Evolutionary conservation across 2,113 vertebrate species (phyloP).

Genomic region (Hippocampus zosterae): DNA sequence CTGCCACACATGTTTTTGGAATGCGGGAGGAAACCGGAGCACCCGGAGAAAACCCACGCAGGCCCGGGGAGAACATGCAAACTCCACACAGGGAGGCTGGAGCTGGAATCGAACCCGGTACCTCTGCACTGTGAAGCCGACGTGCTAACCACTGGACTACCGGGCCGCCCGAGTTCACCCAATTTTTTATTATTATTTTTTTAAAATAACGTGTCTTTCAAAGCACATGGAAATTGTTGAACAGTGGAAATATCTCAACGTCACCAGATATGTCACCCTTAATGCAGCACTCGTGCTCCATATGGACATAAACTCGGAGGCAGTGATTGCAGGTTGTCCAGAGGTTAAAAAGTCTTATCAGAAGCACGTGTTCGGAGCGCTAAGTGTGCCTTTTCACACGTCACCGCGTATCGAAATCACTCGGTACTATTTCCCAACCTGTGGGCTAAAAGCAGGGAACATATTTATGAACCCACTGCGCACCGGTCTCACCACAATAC

Average conservation of each 20-base stretch:
- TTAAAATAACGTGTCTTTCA: slow-evolving; percentile 13
- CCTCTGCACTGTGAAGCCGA: no score
- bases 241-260: slow-evolving; percentile 26
- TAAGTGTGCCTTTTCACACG: slow-evolving; percentile 49
- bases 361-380: slow-evolving; percentile 56
- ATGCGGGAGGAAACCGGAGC: no score
- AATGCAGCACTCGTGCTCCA: slow-evolving; percentile 34
- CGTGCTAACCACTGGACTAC: no score
- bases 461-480: slow-evolving; percentile 21
- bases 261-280: slow-evolving; percentile 46
- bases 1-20: no score
- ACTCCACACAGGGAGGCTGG: no score
- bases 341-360: slow-evolving; percentile 59
- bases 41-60: no score
- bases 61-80: no score
- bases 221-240: slow-evolving; percentile 38
- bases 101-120: no score
- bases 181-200: slow-evolving; percentile 1
- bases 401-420: slow-evolving; percentile 58
- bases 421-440: slow-evolving; percentile 42
- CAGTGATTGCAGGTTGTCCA: slow-evolving; percentile 58
- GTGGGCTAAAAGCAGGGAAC: slow-evolving; percentile 6
- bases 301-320: slow-evolving; percentile 52
- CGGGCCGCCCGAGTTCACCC: no score
- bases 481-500: slow-evolving; percentile 5